Evolutionary conservation across 2,888 invertebrate species (phyloP), one percentile per base, ranked within the genome.

Genomic region (Troides aeacus): DNA sequence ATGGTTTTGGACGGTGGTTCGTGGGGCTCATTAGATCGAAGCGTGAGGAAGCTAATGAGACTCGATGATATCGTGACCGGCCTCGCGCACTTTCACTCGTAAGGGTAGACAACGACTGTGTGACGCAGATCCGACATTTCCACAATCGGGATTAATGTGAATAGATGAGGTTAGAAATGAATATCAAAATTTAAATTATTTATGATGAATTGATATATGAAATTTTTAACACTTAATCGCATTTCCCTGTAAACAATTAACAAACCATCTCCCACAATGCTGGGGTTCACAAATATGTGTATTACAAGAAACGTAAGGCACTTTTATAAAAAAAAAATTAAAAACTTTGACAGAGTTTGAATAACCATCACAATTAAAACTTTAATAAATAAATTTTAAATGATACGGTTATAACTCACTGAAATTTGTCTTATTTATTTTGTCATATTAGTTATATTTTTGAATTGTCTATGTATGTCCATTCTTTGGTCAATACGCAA

Each of bases 1-100:
- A 76, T 74, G 74, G 73, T 72, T 64, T 36, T 56, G 64, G 59
- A 63, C 71, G 68, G 79, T 85, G 81, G 88, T 87, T 87, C 83
- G 82, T 79, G 75, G 74, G 72, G 76, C 85, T 87, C 88, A 88
- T 90, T 87, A 88, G 81, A 84, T 83, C 80, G 76, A 75, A 72
- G 75, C 84, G 86, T 84, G 88, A 83, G 83, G 81, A 76, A 81
- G 79, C 83, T 89, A 90, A 90, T 87, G 88, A 89, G 88, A 72
- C 78, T 77, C 78, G 89, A 89, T 89, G 79, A 73, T 86, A 90
- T 90, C 89, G 76, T 73, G 75, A n/a, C 75, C 77, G 74, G 72
- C 72, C 78, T 73, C 74, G 74, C 78, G 74, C 84, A 89, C 90
- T 90, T 90, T 90, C 89, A 89, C 89, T 89, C 81, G 77, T 80